Evolutionary conservation across 1,140 invertebrate genomes (phyloP), one percentile per base, ranked within the genome.

Genomic region (Maconellicoccus hirsutus): DNA sequence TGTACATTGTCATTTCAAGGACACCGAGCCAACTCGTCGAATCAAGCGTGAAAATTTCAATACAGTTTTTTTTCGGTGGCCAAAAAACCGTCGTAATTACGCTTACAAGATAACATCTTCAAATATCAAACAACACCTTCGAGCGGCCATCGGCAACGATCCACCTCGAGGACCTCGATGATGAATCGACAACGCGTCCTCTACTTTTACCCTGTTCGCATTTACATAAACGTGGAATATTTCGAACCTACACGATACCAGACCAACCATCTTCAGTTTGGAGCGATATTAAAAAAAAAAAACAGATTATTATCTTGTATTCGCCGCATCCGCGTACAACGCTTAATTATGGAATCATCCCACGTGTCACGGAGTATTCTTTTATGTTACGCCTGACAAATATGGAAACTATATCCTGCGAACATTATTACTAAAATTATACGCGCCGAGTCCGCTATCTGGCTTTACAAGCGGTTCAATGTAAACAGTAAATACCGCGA

Each of bases 181-280:
- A n/a, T n/a, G n/a, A n/a, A n/a, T n/a, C n/a, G n/a, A n/a, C n/a
- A n/a, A n/a, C n/a, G n/a, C n/a, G n/a, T n/a, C n/a, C n/a, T n/a
- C n/a, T n/a, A n/a, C n/a, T n/a, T 33, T 33, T 33, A 3, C 42
- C 42, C 42, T 16, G n/a, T 52, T 52, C 42, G 42, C 42, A 52
- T 52, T 52, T 52, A 52, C 42, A 52, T 52, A 52, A 52, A 52
- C 42, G 42, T 52, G 42, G 42, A 52, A 52, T 52, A 52, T 52
- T 52, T 52, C 42, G n/a, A 52, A 52, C 42, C 42, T 52, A 52
- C 42, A 52, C 42, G n/a, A 19, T 19, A 16, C 42, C 6, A 16
- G n/a, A 6, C 12, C 6, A 16, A 52, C 42, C 42, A 52, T 52
- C n/a, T 52, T 16, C n/a, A 19, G 2, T 2, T 16, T 6, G 29